Conservation (phyloP, 1,140 invertebrate genomes). For the Eupristina koningsbergeri region DNA sequence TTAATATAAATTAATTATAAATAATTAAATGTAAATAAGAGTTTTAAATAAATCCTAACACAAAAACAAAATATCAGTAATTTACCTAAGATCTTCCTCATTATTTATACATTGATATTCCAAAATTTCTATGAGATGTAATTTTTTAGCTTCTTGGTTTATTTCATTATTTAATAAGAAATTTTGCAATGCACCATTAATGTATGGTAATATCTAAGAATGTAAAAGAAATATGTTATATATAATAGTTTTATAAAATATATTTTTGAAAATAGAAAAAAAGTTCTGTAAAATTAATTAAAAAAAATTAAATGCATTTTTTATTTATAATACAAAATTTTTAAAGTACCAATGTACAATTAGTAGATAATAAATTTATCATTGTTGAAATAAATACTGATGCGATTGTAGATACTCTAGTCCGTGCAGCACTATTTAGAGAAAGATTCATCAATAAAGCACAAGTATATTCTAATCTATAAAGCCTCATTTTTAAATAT, state of each 20-base stretch:
- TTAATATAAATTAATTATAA: constrained; percentile 6
- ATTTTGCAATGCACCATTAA: constrained; percentile 77
- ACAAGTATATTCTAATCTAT: constrained; percentile 78
- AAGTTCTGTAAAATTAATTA: no score
- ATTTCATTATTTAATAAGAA: constrained; percentile 74
- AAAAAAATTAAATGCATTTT: no score
- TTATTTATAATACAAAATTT: background rate
- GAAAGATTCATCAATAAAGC: constrained; percentile 82
- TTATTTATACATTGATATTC: constrained; percentile 70
- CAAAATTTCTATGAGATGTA: constrained; percentile 67
- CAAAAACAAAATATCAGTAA: background rate
- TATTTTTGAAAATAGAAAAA: background rate
- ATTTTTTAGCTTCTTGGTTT: constrained; percentile 74
- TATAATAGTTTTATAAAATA: background rate
- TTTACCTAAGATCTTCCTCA: constrained; percentile 61
- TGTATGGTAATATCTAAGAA: constrained; percentile 75
- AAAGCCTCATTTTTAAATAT: constrained; percentile 69
- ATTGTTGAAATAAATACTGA: constrained; percentile 63
- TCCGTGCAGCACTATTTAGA: constrained; percentile 74
- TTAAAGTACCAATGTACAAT: constrained; percentile 59
- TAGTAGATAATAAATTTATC: constrained; percentile 59
- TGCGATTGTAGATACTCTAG: constrained; percentile 59
- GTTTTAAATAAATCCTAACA: background rate
- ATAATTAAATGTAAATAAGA: constrained; percentile 3
- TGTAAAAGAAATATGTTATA: background rate